Conservation (phyloP, 2,888 invertebrate genomes). For the Palloptera scutellata region DNA sequence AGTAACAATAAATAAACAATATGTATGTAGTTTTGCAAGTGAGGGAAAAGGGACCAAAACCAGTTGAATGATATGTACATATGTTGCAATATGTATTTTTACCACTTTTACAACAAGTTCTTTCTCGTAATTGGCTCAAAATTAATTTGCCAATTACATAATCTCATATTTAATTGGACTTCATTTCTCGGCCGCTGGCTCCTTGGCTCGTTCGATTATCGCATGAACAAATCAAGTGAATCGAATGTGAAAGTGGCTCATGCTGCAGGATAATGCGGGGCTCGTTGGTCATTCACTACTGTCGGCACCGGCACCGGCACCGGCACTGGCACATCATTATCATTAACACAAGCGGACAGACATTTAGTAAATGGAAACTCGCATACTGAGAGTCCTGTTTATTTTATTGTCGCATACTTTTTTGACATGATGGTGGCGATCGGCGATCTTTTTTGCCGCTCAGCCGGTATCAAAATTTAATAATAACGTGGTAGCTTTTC, state of each 20-base stretch:
- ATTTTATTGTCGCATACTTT: constrained; percentile 33
- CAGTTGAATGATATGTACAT: too few relatives aligned
- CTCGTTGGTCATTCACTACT: not conserved
- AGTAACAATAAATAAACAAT: too few relatives aligned
- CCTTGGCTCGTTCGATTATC: constrained; percentile 11
- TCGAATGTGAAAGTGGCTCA: not conserved
- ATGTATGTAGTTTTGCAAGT: too few relatives aligned
- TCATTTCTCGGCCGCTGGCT: constrained; percentile 43
- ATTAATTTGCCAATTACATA: constrained; percentile 63
- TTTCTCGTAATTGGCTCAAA: constrained; percentile 59
- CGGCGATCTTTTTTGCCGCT: not conserved
- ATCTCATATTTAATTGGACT: constrained; percentile 63
- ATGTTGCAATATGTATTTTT: too few relatives aligned
- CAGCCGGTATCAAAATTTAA: constrained; percentile 35
- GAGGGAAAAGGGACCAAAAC: too few relatives aligned
- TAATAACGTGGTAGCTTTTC: constrained; percentile 36
- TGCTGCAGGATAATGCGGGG: not conserved
- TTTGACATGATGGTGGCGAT: constrained; percentile 11
- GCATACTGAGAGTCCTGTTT: constrained; percentile 32
- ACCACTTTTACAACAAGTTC: too few relatives aligned
- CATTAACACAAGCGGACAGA: constrained; percentile 6
- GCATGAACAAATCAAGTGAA: not conserved
- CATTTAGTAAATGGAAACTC: not conserved
- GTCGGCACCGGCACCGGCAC: constrained; percentile 5
- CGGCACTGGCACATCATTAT: constrained; percentile 26